Conservation (phyloP, 2,888 invertebrate species). For the Heliconius ethilla region DNA sequence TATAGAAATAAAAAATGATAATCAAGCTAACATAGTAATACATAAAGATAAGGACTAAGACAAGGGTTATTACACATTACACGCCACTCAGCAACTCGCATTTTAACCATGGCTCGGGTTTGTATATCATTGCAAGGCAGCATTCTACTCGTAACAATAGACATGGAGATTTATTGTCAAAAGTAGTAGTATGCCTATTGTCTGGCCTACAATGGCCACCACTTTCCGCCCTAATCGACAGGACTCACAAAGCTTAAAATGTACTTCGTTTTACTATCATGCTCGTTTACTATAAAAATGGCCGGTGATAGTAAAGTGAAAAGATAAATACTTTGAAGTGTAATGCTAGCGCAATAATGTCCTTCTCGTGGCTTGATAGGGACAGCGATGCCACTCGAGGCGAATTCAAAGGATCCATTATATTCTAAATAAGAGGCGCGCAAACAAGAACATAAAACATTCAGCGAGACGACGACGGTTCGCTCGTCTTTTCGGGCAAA, state of each 20-base stretch:
- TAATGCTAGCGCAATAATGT: not conserved
- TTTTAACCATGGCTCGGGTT: constrained; percentile 7
- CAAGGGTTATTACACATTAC: constrained; percentile 19
- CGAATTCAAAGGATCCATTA: constrained; percentile 33
- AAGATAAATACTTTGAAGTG: constrained; percentile 12
- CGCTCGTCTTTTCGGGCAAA: constrained; percentile 21
- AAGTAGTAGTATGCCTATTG: constrained; percentile 30
- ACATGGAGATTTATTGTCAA: constrained; percentile 33
- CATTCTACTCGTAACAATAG: constrained; percentile 22
- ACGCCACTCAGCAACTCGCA: not conserved
- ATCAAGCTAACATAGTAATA: not conserved
- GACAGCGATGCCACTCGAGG: constrained; percentile 27
- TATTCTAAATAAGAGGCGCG: constrained; percentile 32
- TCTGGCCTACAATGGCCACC: constrained; percentile 34
- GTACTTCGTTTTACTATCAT: constrained; percentile 24
- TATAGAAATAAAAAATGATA: not conserved
- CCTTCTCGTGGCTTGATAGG: constrained; percentile 18
- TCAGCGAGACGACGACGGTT: constrained; percentile 29
- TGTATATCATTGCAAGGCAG: constrained; percentile 25
- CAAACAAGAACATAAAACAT: constrained; percentile 43
- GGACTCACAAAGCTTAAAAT: constrained; percentile 21
- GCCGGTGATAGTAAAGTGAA: not conserved
- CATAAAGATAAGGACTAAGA: not conserved
- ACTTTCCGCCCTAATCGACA: constrained; percentile 35
- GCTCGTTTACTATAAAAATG: constrained; percentile 8